Base-by-base conservation (phyloP, 2,797 vertebrate genomes). In the Zalophus californianus region DNA sequence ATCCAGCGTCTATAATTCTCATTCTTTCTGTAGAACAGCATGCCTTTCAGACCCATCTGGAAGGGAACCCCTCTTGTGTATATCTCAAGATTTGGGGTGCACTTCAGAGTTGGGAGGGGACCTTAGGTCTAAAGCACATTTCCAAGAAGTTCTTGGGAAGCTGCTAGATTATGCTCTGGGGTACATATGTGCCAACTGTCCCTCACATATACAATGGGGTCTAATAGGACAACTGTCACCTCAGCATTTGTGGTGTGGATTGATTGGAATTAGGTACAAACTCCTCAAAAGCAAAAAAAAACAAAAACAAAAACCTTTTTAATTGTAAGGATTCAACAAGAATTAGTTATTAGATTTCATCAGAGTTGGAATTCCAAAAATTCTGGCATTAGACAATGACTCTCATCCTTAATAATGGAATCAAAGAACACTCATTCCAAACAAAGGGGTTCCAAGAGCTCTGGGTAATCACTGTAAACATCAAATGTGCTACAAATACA, bases 271-370 rank as follows among this genome's bases (percentile, higher is more conserved):
- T 60, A 68, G 48, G 23, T 41, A 35, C 6, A 90, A 80, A 68
- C n/a, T 80, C 38, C 41, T 89, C 52, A 62, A 92, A 97, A 56
- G 73, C 2, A 78, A 94, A 95, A n/a, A 66, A 18, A n/a, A 66
- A 35, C 35, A 35, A 35, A 35, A 35, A 35, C 35, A 35, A 94
- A 86, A 18, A 64, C 50, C 70, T 84, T 86, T 77, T 56, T 32
- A 68, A 70, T 54, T 54, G 64, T 0, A 54, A 88, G 25, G 18
- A 58, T 29, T 82, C 38, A 80, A 75, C 9, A 91, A 84, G 16
- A 48, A 35, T 18, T 75, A 50, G 62, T 15, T 41, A 41, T 50
- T 60, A 52, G 32, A 64, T 92, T 96, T 86, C 54, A 72, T 72
- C 64, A 70, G 35, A 91, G 11, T 2, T 88, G 62, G 79, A 95